Evolutionary conservation across 2,888 invertebrate species (phyloP), one percentile per base, ranked within the genome.

Genomic region (Galerucella calmariensis): DNA sequence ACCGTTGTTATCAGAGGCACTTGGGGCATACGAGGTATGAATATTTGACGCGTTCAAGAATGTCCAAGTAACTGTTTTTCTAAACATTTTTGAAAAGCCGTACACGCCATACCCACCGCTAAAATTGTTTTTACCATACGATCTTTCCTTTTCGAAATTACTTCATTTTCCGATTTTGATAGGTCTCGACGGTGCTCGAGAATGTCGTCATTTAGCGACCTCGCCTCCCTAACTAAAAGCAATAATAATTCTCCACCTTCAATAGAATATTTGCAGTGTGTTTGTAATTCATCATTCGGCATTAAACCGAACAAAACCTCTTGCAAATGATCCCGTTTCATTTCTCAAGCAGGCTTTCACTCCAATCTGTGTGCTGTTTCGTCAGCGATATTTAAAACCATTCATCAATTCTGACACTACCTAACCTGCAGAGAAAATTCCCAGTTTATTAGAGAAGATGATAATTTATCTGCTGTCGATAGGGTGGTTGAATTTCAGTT

Each of bases 321-420:
- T 71, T 71, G 65, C 71, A 71, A 71, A 71, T 71, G 71, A 71
- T 71, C 56, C 65, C 71, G 71, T 71, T 71, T 71, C 71, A 65
- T 65, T 71, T 56, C 65, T 44, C 58, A 65, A 65, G 56, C 24
- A 58, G 41, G 65, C 71, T 71, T 65, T 65, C 71, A 71, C 16
- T 71, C 44, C 71, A 71, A 71, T 71, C 71, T 65, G 65, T 65
- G 65, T 56, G 20, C 71, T 71, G 65, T 71, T 71, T 71, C 71
- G 58, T 71, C 71, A 71, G 58, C 71, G 65, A 71, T 71, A 71
- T 71, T 71, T 62, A 65, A 71, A 71, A 71, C 71, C 71, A 65
- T 71, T 71, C 71, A 71, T 71, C 71, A 71, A 71, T 65, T 65
- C 46, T 71, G 71, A 71, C 71, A 41, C 56, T 65, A 56, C 71